Percentiles rank a stretch among this genome's conserved stretches.
These are phyloP conservation scores for Drosophila repleta DNA, from an alignment of 1,140 invertebrate species.

Conservation along the genomic window DNA sequence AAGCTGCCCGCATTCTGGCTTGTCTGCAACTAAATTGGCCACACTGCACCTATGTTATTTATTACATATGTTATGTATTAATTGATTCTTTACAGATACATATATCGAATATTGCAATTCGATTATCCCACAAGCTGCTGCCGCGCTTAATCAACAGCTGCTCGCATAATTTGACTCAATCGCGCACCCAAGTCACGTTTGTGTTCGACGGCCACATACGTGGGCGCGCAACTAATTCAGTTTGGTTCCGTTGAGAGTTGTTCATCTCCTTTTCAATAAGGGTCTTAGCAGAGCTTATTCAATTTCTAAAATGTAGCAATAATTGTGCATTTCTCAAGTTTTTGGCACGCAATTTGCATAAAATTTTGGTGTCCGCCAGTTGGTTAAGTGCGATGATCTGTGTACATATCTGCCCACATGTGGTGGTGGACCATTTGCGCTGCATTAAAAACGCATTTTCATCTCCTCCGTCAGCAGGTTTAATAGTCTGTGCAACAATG, in stretches of 20 bases:
- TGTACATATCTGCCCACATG: constrained; percentile 14
- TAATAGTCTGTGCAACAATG: constrained; percentile 77
- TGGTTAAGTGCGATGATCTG: constrained; percentile 48
- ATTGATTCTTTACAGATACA: too few species aligned
- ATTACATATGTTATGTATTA: too few species aligned
- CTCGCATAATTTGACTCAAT: constrained; percentile 43
- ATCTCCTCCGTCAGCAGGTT: constrained; percentile 52
- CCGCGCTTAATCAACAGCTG: constrained; percentile 52
- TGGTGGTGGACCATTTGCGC: constrained; percentile 67
- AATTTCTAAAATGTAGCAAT: not conserved
- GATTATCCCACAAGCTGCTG: constrained; percentile 10
- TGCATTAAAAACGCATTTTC: constrained; percentile 78
- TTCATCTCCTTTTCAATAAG: constrained; percentile 1
- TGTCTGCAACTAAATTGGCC: too few species aligned
- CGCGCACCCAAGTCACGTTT: constrained; percentile 60
- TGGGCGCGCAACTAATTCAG: constrained; percentile 45
- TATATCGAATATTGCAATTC: not conserved
- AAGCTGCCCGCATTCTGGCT: too few species aligned
- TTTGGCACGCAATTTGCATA: constrained; percentile 31
- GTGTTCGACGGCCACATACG: constrained; percentile 44
- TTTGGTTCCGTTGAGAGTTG: constrained; percentile 30
- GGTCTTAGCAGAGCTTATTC: too few species aligned
- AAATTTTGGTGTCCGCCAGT: constrained; percentile 33
- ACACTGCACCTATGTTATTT: too few species aligned
- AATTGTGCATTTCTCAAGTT: constrained; percentile 2